Base-by-base conservation (phyloP, 2,888 invertebrate genomes). In the Neocrepidodera transversa region DNA sequence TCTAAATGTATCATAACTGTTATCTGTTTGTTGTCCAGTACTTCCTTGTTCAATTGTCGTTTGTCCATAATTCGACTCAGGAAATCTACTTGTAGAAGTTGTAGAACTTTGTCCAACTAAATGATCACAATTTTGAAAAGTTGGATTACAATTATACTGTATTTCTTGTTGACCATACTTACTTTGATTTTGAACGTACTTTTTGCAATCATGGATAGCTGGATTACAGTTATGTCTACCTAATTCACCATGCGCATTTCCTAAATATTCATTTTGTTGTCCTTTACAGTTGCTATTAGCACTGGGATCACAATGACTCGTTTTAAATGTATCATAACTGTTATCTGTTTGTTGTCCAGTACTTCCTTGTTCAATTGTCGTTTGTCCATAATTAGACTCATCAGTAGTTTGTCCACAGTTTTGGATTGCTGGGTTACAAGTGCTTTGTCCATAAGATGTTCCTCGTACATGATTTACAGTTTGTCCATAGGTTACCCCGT, bases 61-160 rank as follows among this genome's bases (percentile, higher is more conserved):
- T 55, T 48, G 38, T 48, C 55, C 55, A 28, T 48, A 20, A 14
- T 45, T 35, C 11, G 20, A 8, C 4, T 13, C 18, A 13, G 59
- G 45, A 32, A 54, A 18, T 30, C 59, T 54, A 8, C 17, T 38
- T 2, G 16, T 16, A 14, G 17, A 16, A 2, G 26, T 50, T 23
- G 14, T 11, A 3, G 3, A 28, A 26, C 4, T 23, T 5, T 23
- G 23, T 6, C 4, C 6, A 23, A 23, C 23, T 23, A n/a, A 16
- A 13, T 52, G 52, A 8, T n/a, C 7, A 43, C 55, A 60, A 50
- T 55, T 56, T 26, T 47, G 56, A 32, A 16, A 26, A 1, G 16
- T 8, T 18, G 54, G 59, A 20, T 59, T 26, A 38, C 58, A 52
- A 26, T 36, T 36, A 14, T 45, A 11, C 11, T 8, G 1, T 23